phyloP scores from a whole-genome alignment of 2,797 vertebrate genomes.

The Thaleichthys pacificus region DNA sequence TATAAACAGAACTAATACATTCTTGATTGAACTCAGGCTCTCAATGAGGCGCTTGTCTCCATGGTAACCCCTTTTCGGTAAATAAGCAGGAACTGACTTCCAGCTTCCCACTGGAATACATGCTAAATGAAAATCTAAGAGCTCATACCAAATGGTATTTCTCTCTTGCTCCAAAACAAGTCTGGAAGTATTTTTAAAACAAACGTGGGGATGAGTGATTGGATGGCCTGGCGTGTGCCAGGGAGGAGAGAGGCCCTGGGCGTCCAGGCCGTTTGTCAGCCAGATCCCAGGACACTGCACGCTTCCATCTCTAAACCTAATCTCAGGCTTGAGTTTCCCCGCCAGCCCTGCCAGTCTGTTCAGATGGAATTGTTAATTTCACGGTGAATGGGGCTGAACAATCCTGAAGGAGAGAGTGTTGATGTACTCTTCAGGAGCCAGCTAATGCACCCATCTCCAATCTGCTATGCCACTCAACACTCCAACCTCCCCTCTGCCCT shows the following conservation, averaged over 20 bases:
- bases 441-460: constrained; percentile 59
- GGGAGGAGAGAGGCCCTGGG: constrained; percentile 54
- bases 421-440: constrained; percentile 52
- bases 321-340: constrained; percentile 62
- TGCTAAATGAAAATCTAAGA: constrained; percentile 48
- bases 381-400: constrained; percentile 62
- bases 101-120: constrained; percentile 38
- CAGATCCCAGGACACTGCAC: constrained; percentile 53
- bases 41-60: constrained; percentile 29
- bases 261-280: constrained; percentile 23
- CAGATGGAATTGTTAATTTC: constrained; percentile 72
- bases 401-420: constrained; percentile 41
- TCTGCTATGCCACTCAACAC: constrained; percentile 55
- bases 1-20: constrained; percentile 44
- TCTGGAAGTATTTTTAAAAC: constrained; percentile 69
- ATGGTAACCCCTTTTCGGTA: constrained; percentile 51
- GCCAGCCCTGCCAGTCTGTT: constrained; percentile 59
- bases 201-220: constrained; percentile 58
- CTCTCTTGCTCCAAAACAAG: constrained; percentile 52
- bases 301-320: constrained; percentile 56
- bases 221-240: constrained; percentile 56
- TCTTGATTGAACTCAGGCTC: constrained; percentile 47
- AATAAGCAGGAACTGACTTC: constrained; percentile 43
- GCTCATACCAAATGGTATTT: constrained; percentile 46
- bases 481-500: constrained; percentile 33